A percentile compares a stretch with the other conserved stretches of the same genome.
phyloP scores from a whole-genome alignment of 2,888 invertebrate species.

The Brachynemurus nebulosus region DNA sequence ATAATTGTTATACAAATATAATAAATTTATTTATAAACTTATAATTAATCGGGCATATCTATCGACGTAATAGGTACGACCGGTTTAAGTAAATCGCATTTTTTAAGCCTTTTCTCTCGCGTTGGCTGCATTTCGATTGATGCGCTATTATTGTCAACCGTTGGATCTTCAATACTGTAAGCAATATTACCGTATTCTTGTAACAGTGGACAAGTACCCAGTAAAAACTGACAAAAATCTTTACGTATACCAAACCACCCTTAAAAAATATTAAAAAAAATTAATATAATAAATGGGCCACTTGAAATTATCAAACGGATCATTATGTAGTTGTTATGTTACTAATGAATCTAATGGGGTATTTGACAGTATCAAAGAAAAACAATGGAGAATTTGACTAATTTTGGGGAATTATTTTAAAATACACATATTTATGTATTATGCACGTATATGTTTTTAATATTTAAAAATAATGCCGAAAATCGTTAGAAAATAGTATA shows the following conservation, averaged over 20 bases:
- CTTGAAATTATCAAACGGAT: no score
- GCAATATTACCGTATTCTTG: conserved; percentile 99
- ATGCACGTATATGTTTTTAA: no score
- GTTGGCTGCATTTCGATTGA: conserved; percentile 35
- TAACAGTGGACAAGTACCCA: conserved; percentile 84
- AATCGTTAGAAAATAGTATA: no score
- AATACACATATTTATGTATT: no score
- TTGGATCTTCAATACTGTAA: conserved; percentile 55
- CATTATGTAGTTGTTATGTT: no score
- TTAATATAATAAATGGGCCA: not conserved
- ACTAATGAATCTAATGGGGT: no score
- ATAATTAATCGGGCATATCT: conserved; percentile 74
- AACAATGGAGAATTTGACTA: no score
- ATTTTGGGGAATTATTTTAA: no score
- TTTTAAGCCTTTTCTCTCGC: conserved; percentile 44
- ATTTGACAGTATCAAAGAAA: no score
- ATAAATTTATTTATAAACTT: not conserved
- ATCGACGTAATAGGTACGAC: conserved; percentile 81
- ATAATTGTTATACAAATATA: not conserved
- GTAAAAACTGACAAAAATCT: conserved; percentile 93
- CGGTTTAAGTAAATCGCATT: conserved; percentile 68
- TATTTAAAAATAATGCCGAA: no score
- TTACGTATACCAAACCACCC: conserved; percentile 99
- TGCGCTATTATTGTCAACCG: conserved; percentile 30
- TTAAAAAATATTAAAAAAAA: conserved; percentile 25